Conservation (phyloP, 2,113 vertebrate species). For the Serranochromis macrocephalus region DNA sequence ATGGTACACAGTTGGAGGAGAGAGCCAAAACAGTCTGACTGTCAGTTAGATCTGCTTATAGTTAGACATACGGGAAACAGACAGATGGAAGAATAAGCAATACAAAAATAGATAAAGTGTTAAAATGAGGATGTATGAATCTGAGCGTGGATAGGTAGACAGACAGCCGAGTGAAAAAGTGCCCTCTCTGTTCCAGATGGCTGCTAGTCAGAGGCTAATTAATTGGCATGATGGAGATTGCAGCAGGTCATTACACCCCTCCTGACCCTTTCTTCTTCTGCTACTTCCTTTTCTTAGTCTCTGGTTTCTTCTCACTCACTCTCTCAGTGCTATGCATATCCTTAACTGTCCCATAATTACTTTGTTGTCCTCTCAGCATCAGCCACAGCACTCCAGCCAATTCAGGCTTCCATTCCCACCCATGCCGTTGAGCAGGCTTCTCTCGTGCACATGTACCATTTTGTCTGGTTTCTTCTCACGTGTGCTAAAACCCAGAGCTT, state of each 20-base stretch:
- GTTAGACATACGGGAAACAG: background rate
- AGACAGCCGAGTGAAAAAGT: background rate
- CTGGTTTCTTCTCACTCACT: background rate
- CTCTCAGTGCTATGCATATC: conserved; percentile 12
- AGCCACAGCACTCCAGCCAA: conserved; percentile 11
- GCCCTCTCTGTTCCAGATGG: conserved; percentile 60
- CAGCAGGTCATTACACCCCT: conserved; percentile 41
- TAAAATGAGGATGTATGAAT: background rate
- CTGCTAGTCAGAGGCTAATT: conserved; percentile 65
- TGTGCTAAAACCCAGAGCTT: background rate
- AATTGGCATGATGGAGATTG: conserved; percentile 59
- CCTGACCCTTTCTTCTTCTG: background rate
- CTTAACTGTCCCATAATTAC: conserved; percentile 49
- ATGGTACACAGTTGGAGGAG: background rate
- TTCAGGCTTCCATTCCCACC: background rate
- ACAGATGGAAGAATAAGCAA: background rate
- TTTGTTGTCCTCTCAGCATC: conserved; percentile 44
- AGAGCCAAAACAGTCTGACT: background rate
- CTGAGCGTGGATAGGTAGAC: background rate
- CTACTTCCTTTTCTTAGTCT: background rate
- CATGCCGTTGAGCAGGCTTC: background rate
- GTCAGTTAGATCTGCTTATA: background rate
- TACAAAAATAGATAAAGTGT: background rate
- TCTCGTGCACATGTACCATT: background rate
- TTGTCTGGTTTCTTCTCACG: background rate